Percentiles rank a stretch among this genome's conserved stretches.
Evolutionary conservation across 2,797 vertebrate species (phyloP).

Genomic region (Micrastur ruficollis): DNA sequence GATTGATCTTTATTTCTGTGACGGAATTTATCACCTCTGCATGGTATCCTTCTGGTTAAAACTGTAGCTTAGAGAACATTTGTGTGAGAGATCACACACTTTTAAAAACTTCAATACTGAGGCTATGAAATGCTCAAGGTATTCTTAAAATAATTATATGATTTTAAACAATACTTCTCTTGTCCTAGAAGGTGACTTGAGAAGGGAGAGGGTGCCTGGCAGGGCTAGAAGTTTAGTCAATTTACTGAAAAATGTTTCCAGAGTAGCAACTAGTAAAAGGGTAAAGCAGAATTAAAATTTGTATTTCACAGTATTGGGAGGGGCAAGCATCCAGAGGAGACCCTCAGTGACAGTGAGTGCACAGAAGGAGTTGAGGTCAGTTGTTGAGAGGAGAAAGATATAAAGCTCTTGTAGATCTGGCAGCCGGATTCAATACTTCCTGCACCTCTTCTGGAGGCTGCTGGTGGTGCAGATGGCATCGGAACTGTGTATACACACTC

Average conservation of each 20-base stretch:
- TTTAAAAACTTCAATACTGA: not conserved
- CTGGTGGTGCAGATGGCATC: not conserved
- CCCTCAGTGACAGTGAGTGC: not conserved
- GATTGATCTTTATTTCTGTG: not conserved
- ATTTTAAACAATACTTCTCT: not conserved
- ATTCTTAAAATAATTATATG: not conserved
- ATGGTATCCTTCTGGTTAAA: not conserved
- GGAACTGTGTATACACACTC: not conserved
- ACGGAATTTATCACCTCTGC: not conserved
- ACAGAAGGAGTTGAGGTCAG: not conserved
- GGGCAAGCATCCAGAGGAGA: not conserved
- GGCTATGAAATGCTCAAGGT: not conserved
- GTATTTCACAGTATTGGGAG: not conserved
- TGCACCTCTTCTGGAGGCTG: not conserved
- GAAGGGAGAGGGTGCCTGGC: fast-evolving
- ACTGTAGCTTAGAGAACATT: not conserved
- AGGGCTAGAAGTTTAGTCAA: not conserved
- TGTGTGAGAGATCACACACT: not conserved
- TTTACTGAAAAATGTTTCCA: not conserved
- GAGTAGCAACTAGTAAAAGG: not conserved
- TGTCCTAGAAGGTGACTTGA: not conserved
- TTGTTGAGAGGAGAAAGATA: not conserved
- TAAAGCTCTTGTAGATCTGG: not conserved
- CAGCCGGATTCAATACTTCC: not conserved
- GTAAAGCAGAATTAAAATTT: not conserved